Evolutionary conservation across 2,797 vertebrate genomes (phyloP).

Genomic region (Phyllotis vaccarum): DNA sequence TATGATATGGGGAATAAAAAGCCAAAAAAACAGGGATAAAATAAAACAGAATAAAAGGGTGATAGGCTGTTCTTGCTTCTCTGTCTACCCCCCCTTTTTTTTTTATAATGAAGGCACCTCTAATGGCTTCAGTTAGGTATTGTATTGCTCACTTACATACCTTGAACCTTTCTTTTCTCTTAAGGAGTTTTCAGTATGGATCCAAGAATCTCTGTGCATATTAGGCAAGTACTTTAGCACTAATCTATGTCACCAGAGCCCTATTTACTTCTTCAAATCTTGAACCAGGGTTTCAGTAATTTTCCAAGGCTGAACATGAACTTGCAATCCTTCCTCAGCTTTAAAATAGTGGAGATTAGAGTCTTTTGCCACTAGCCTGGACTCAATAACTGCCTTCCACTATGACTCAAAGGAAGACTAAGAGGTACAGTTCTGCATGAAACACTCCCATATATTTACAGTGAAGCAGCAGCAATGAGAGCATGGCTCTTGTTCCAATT

Average conservation of each 20-base stretch:
- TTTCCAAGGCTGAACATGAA: background rate
- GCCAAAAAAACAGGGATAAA: background rate
- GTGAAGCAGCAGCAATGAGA: background rate
- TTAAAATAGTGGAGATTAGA: background rate
- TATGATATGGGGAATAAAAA: background rate
- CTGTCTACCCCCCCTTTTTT: background rate
- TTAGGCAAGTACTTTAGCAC: background rate
- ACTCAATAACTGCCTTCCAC: background rate
- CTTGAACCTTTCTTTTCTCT: background rate
- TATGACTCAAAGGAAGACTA: background rate
- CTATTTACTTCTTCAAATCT: background rate
- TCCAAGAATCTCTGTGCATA: background rate
- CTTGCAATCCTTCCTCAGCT: background rate
- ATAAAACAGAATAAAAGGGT: background rate
- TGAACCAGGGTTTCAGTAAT: background rate
- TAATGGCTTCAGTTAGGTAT: background rate
- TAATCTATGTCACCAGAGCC: background rate
- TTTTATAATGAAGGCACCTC: background rate
- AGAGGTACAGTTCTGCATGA: background rate
- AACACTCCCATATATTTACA: background rate
- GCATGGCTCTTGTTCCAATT: background rate
- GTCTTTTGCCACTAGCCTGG: background rate
- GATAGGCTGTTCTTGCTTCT: background rate
- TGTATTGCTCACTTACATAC: background rate
- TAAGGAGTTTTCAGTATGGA: background rate